Conservation (phyloP, 2,797 vertebrate genomes). For the Hydrolagus colliei region DNA sequence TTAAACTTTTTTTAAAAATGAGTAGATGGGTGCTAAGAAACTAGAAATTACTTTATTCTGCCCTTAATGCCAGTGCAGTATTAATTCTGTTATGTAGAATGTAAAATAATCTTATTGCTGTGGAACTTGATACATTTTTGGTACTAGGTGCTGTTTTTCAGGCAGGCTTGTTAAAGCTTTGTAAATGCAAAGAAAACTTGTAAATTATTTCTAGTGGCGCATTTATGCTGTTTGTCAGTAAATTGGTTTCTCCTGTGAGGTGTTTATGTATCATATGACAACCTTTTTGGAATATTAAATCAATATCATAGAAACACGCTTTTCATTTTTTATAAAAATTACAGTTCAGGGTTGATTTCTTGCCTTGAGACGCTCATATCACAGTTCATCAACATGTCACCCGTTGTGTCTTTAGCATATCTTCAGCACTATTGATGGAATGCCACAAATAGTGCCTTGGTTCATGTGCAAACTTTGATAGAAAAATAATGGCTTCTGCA, state of each 20-base stretch:
- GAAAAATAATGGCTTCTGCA: constrained; percentile 12
- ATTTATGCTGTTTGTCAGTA: constrained; percentile 62
- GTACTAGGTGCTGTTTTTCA: constrained; percentile 68
- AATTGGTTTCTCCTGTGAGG: constrained; percentile 67
- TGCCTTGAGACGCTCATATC: not conserved
- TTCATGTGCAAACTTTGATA: constrained; percentile 8
- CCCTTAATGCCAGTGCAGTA: constrained; percentile 27
- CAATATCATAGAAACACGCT: constrained; percentile 47
- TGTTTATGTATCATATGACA: constrained; percentile 81
- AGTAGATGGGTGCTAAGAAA: not conserved
- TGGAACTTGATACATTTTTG: constrained; percentile 75
- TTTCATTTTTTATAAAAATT: not conserved
- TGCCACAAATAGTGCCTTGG: constrained; percentile 1
- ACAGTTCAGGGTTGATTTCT: constrained; percentile 2
- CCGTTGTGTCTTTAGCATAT: not conserved
- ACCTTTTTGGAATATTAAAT: constrained; percentile 70
- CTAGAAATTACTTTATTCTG: constrained; percentile 18
- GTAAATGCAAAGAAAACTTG: constrained; percentile 69
- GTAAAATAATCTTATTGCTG: constrained; percentile 79
- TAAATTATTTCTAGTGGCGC: constrained; percentile 65
- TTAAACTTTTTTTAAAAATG: not conserved
- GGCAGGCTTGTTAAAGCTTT: constrained; percentile 73
- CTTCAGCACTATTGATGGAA: not conserved
- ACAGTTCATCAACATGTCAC: not conserved
- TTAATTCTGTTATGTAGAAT: constrained; percentile 62